Evolutionary conservation across 2,888 invertebrate species (phyloP), one percentile per base, ranked within the genome.

Genomic region (Pachliopta kotzebuea): DNA sequence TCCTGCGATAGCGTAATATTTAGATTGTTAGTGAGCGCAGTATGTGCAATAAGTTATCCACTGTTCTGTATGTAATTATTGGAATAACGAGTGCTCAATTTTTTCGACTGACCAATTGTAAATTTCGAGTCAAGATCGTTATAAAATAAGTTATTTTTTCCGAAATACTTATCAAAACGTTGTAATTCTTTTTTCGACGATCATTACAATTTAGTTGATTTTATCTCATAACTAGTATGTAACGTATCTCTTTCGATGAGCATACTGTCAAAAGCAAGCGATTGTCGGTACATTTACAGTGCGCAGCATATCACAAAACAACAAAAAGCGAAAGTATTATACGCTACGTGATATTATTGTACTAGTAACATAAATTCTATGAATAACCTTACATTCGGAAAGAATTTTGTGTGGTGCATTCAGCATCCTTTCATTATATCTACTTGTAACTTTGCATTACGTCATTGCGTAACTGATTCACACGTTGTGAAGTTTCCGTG

Each of bases 51-150:
- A 88, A 83, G 80, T 81, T 82, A 83, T 80, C 80, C 80, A 81
- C 80, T 77, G 79, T 83, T 85, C 81, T 77, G 74, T 80, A 6
- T 26, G 79, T 80, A 81, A 80, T 83, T 79, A 79, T 79, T 76
- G 72, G 79, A 78, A 75, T 74, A 80, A 80, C 78, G 80, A 80
- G 80, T 87, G 90, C 90, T 91, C 90, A 90, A 90, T 85, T 82
- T 85, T 88, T 89, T 88, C 86, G 89, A 90, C 90, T 89, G 90
- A 90, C 89, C 89, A 89, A 89, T 84, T 89, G 79, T 86, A 85
- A 84, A 81, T 84, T 71, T 71, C 71, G 68, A 71, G 70, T 72
- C 72, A 69, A 69, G 70, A 75, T 78, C 76, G 76, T 74, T n/a
- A 73, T 76, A 71, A 74, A 74, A 72, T 76, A 76, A 78, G 74